Evolutionary conservation across 64 coral and sea anemone species (phyloP).

Genomic region (Orbicella faveolata): DNA sequence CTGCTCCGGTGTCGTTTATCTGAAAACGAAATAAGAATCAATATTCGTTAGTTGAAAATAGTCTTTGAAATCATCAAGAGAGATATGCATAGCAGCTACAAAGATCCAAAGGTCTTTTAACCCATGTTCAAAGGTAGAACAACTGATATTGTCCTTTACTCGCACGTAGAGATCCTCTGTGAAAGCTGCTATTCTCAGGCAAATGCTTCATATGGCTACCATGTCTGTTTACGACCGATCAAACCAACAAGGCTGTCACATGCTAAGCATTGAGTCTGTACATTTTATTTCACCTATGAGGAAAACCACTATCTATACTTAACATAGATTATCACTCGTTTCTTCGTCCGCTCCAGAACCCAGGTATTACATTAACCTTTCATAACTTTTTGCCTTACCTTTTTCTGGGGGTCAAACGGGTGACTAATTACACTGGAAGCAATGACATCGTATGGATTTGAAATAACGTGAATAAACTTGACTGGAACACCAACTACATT

Average conservation of each 20-base stretch:
- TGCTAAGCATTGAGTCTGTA: too few relatives aligned
- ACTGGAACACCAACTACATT: constrained; percentile 2
- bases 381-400: background rate
- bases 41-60: background rate
- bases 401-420: background rate
- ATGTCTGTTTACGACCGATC: too few relatives aligned
- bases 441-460: constrained; percentile 26
- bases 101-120: too few relatives aligned
- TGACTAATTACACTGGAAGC: background rate
- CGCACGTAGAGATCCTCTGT: too few relatives aligned
- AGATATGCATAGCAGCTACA: background rate
- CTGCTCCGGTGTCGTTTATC: background rate
- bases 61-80: background rate
- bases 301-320: too few relatives aligned
- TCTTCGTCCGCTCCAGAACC: too few relatives aligned
- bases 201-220: too few relatives aligned
- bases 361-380: background rate
- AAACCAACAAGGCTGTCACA: too few relatives aligned
- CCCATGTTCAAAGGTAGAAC: too few relatives aligned
- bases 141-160: too few relatives aligned
- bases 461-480: constrained; percentile 18
- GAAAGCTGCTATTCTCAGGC: too few relatives aligned
- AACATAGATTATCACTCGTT: background rate
- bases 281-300: too few relatives aligned
- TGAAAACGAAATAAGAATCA: background rate